Evolutionary conservation across 2,888 invertebrate genomes (phyloP).

Genomic region (Drosophila borealis): DNA sequence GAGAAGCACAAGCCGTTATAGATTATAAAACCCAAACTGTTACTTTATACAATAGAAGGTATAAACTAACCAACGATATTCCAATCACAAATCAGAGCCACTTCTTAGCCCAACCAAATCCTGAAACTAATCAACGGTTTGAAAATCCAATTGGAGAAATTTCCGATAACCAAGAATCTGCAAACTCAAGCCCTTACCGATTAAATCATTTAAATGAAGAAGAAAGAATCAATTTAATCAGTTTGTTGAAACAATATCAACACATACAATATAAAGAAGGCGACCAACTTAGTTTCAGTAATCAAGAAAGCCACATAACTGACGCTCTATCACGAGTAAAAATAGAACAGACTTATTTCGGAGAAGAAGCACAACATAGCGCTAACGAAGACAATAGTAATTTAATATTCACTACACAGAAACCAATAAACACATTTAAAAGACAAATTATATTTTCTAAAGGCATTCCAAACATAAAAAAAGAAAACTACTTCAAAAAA

Average conservation of each 20-base stretch:
- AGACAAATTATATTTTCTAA: too few species aligned
- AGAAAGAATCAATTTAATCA: slow-evolving; percentile 2
- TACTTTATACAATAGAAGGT: too few species aligned
- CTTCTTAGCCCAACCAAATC: background rate
- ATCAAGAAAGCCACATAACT: background rate
- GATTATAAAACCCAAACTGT: too few species aligned
- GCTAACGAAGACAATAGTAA: too few species aligned
- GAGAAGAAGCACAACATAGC: too few species aligned
- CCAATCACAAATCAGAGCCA: background rate
- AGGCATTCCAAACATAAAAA: too few species aligned
- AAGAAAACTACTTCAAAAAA: too few species aligned
- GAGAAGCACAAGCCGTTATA: too few species aligned
- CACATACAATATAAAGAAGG: background rate
- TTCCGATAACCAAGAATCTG: background rate
- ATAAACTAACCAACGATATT: background rate
- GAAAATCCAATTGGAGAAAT: background rate
- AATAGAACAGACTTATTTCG: too few species aligned
- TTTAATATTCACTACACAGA: too few species aligned
- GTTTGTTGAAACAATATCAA: slow-evolving; percentile 2
- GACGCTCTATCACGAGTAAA: too few species aligned
- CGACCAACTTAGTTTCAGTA: background rate
- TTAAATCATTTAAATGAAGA: slow-evolving; percentile 2
- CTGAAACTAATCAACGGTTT: background rate
- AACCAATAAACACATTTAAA: too few species aligned
- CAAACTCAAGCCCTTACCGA: background rate